Base-by-base conservation (phyloP, 2,888 invertebrate genomes). In the Sphaerophoria rueppellii region DNA sequence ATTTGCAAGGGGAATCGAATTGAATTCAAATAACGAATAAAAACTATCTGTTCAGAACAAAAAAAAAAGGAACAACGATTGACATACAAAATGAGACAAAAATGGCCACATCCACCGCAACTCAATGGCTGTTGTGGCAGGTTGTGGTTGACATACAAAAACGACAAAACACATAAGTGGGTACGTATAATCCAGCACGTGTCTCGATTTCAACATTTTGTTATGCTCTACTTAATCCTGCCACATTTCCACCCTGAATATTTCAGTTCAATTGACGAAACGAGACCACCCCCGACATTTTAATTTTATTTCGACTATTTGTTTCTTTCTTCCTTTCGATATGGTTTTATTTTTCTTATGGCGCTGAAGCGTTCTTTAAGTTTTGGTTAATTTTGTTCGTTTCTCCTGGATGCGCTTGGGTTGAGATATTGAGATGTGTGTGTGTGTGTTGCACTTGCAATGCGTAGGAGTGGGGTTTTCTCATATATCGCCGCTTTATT, bases 81-180 rank as follows among this genome's bases (percentile, higher is more conserved):
- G 37, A 54, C 52, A 67, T 67, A 54, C 54, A 40, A 54, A 54
- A 67, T 54, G 54, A 43, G 4, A 12, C 2, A 54, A 52, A 50
- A 73, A 58, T 63, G 70, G 50, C 52, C 11, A 6, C 52, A 40
- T 50, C 46, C 35, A 57, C 61, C 77, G 73, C 82, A 82, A 82
- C 61, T 34, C 71, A 69, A 57, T 69, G 72, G 61, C 57, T 16
- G 40, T 82, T 82, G 69, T 37, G 78, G 73, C 37, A 82, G 82
- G 82, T 74, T 70, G 69, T 16, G 82, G 73, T 70, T 82, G 78
- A 63, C 82, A 78, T 9, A 54, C 40, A 55, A 50, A 43, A 43
- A 9, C 9, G 4, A 43, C 6, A 40, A 6, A 12, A 6, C 4
- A 57, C 58, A 58, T 16, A 57, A 50, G 63, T n/a, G 24, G 46